Evolutionary conservation across 2,797 vertebrate genomes (phyloP), one percentile per base, ranked within the genome.

Genomic region (Microtus obscurus): DNA sequence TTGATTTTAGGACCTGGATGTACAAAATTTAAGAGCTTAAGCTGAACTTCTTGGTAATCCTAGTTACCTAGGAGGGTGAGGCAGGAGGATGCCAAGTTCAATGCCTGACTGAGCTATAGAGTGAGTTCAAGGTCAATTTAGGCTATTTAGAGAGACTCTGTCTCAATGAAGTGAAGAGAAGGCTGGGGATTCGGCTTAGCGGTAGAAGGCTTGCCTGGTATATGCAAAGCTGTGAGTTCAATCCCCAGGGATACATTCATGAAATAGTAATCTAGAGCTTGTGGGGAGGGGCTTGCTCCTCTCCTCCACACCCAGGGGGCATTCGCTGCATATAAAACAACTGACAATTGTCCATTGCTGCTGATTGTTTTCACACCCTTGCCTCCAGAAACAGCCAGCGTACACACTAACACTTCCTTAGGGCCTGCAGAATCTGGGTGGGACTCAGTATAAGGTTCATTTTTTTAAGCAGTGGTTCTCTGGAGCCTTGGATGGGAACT

Each of bases 311-410:
- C 8, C 34, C 21, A 67, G 81, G 45, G 93, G 89, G 37, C 27
- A 80, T 76, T 90, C 29, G 65, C 56, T 92, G 40, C 56, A 90
- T 76, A 77, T 67, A 78, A 89, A 94, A 82, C 40, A 63, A 59
- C 56, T 71, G 45, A 37, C 87, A 7, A 19, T 61, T 92, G 76
- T 93, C 34, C 56, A 83, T 69, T 51, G 40, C 12, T 91, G 45
- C 79, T 45, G 29, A 23, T 89, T 90, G 56, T 43, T 90, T 79
- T 83, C 78, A n/a, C 53, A 82, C 37, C 43, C 27, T 25, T 27
- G 94, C 86, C 48, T 91, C 29, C 27, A 87, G 71, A 96, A 95
- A 89, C n/a, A 94, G 61, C 13, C 40, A 90, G 31, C 19, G 34
- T 6, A 93, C 73, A 93, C 2, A 21, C 37, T 74, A 61, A 56